phyloP scores from a whole-genome alignment of 1,140 invertebrate genomes.

The Drosophila ercepeae region DNA sequence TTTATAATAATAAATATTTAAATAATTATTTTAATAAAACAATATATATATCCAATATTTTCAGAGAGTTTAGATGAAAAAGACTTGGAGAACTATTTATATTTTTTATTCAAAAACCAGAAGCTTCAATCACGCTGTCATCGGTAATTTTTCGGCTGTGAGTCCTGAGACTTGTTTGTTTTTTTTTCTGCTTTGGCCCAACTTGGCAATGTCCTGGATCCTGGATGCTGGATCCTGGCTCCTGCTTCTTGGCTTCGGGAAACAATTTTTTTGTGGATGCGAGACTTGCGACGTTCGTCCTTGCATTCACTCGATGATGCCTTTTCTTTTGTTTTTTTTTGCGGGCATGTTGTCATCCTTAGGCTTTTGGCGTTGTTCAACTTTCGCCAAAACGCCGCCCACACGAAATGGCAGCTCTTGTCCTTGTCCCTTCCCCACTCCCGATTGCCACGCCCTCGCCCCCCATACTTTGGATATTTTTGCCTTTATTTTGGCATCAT shows the following conservation, averaged over 20 bases:
- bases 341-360: conserved; percentile 55
- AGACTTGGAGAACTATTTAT: background rate
- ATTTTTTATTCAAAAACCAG: background rate
- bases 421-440: conserved; percentile 6
- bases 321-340: conserved; percentile 21
- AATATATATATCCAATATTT: no score
- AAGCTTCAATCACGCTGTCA: background rate
- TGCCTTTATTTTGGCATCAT: background rate
- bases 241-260: conserved; percentile 4
- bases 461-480: background rate
- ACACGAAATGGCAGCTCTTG: conserved; percentile 53
- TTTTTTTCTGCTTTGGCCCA: conserved; percentile 4
- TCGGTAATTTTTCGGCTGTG: background rate
- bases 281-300: background rate
- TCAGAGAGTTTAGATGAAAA: no score
- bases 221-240: conserved; percentile 2
- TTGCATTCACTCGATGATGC: conserved; percentile 9
- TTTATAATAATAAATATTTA: no score
- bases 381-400: conserved; percentile 55
- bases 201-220: conserved; percentile 47
- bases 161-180: conserved; percentile 36
- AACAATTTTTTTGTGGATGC: conserved; percentile 2
- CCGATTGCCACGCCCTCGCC: background rate
- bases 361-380: conserved; percentile 64
- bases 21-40: no score